These are phyloP conservation scores for Tiphia femorata DNA, from an alignment of 2,888 invertebrate species.

Conservation along the genomic window DNA sequence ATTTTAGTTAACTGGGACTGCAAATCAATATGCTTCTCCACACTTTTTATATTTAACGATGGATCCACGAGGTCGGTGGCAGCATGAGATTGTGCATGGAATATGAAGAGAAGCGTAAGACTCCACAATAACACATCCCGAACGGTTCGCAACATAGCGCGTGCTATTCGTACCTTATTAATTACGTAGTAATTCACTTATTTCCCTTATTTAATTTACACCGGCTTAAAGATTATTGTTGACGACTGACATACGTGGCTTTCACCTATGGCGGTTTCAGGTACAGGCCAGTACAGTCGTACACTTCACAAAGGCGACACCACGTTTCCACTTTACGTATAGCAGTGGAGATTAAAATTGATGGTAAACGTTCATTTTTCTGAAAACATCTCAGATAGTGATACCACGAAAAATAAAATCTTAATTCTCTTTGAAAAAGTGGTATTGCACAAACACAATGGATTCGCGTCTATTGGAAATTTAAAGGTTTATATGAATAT, in stretches of 20 bases:
- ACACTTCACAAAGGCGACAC: no score
- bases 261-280: slow-evolving; percentile 11
- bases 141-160: slow-evolving; percentile 19
- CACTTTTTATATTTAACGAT: slow-evolving; percentile 80
- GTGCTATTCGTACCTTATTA: no score
- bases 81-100: not conserved
- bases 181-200: not conserved
- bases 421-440: no score
- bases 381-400: no score
- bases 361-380: no score
- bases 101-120: slow-evolving; percentile 7
- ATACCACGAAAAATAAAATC: no score
- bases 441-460: no score
- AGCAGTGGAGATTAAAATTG: no score
- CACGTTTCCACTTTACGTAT: no score
- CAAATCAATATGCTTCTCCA: slow-evolving; percentile 88
- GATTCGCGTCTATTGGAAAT: no score
- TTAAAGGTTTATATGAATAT: no score
- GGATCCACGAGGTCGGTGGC: slow-evolving; percentile 47
- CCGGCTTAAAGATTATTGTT: slow-evolving; percentile 28
- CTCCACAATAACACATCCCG: slow-evolving; percentile 18
- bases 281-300: not conserved
- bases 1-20: slow-evolving; percentile 91
- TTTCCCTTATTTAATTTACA: slow-evolving; percentile 2
- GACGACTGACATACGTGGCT: slow-evolving; percentile 47